Conservation (phyloP, 2,888 invertebrate genomes). For the Ennomos quercinarius region DNA sequence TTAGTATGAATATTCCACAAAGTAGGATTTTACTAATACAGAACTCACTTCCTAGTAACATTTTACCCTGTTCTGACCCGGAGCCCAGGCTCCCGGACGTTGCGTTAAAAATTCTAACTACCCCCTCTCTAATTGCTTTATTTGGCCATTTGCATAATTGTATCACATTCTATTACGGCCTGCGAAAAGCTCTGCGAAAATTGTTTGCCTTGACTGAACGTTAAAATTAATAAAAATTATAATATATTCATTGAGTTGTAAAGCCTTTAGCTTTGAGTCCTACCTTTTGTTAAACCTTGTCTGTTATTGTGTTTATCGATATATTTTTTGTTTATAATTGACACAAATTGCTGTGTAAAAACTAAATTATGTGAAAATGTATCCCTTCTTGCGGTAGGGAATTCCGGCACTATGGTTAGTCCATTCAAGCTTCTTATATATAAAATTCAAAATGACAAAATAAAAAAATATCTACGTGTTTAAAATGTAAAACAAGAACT, state of each 20-base stretch:
- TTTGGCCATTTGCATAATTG: slow-evolving; percentile 53
- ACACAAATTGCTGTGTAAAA: too few species aligned
- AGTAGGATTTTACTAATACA: not conserved
- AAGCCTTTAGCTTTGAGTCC: slow-evolving; percentile 1
- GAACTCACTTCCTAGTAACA: slow-evolving; percentile 6
- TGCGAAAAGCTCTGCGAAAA: slow-evolving; percentile 38
- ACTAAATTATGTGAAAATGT: too few species aligned
- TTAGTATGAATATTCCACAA: too few species aligned
- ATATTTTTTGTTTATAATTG: too few species aligned
- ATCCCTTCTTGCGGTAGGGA: too few species aligned
- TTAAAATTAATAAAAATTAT: slow-evolving; percentile 23
- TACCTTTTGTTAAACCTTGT: too few species aligned
- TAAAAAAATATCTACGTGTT: too few species aligned
- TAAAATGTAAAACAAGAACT: too few species aligned
- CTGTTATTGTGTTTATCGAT: too few species aligned
- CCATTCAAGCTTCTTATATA: too few species aligned
- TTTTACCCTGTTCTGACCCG: slow-evolving; percentile 20
- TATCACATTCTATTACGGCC: slow-evolving; percentile 41
- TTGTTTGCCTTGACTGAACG: slow-evolving; percentile 35
- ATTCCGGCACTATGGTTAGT: too few species aligned
- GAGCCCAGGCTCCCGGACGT: slow-evolving; percentile 29
- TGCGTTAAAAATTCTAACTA: slow-evolving; percentile 42
- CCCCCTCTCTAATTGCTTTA: slow-evolving; percentile 51
- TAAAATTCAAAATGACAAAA: too few species aligned
- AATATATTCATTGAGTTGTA: slow-evolving; percentile 22